A percentile compares a stretch with the other conserved stretches of the same genome.
phyloP scores from a whole-genome alignment of 2,888 invertebrate genomes.

The Crepidodera aurea region DNA sequence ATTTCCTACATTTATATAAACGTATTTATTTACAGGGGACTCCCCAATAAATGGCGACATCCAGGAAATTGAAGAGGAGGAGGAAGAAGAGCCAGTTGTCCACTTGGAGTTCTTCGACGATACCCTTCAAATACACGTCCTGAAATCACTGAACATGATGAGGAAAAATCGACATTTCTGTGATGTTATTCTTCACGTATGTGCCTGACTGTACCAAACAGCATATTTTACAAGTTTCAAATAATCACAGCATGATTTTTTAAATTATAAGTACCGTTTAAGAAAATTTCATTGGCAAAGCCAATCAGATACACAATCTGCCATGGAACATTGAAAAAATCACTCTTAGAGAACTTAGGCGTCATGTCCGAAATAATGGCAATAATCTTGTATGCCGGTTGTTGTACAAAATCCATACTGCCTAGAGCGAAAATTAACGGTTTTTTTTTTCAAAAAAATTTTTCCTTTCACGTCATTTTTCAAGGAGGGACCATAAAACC shows the following conservation, averaged over 20 bases:
- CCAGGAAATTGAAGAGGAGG: slow-evolving; percentile 38
- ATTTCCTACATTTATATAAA: no score
- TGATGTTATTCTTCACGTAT: slow-evolving; percentile 83
- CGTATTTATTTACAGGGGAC: slow-evolving; percentile 30
- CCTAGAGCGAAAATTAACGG: no score
- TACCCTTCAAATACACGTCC: slow-evolving; percentile 68
- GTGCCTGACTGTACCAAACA: slow-evolving; percentile 60
- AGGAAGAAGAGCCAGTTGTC: slow-evolving; percentile 52
- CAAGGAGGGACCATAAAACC: no score
- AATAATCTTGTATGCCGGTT: no score
- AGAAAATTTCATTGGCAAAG: no score
- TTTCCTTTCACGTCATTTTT: no score
- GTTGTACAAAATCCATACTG: no score
- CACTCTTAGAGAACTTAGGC: no score
- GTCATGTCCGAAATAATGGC: no score
- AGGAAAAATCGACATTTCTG: slow-evolving; percentile 86
- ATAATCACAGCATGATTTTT: slow-evolving; percentile 39
- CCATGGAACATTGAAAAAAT: no score
- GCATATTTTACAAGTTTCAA: slow-evolving; percentile 48
- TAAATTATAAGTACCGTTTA: slow-evolving; percentile 22
- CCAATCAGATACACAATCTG: no score
- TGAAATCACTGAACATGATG: slow-evolving; percentile 78
- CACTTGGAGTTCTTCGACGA: slow-evolving; percentile 67
- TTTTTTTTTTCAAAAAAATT: no score
- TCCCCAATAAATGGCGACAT: slow-evolving; percentile 29